Evolutionary conservation across 2,888 invertebrate genomes (phyloP), one percentile per base, ranked within the genome.

Genomic region (Campoplex nolae): DNA sequence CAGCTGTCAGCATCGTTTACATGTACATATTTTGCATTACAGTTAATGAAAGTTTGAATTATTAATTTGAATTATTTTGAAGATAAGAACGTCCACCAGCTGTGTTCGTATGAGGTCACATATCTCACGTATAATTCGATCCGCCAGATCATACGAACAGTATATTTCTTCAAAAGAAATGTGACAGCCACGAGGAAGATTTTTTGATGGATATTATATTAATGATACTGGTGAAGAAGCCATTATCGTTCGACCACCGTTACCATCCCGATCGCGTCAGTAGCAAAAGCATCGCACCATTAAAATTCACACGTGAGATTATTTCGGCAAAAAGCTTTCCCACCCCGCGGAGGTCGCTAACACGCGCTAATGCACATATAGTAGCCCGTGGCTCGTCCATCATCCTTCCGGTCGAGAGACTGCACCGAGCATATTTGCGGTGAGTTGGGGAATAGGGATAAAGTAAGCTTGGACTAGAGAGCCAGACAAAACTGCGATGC

Each of bases 221-320:
- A 91, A 90, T 90, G 90, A 90, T 85, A 81, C 86, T 77, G 83
- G 88, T 85, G 78, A 79, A 84, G 84, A 81, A 83, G 88, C 91
- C 90, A 91, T 92, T 91, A 89, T 90, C 91, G 88, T 90, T 88
- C 88, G 89, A 88, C 84, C 79, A 84, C 70, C 56, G 51, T 18
- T 62, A 56, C 38, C 51, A 73, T 45, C 71, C 76, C 65, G 81
- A 51, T 48, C 73, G 73, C 73, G 65, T 73, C 73, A 48, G 65
- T 67, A 62, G 71, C 73, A 82, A 85, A 87, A 82, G 79, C 86
- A 81, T 58, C 71, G 81, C 77, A 76, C 89, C 86, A 89, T 90
- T 89, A 91, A 92, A 92, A 92, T 91, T 91, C 90, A 90, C 87
- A 83, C 83, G 89, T 87, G 89, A 92, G 92, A 92, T 92, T 92